These are phyloP conservation scores for Sorex fumeus DNA, from an alignment of 2,113 vertebrate genomes.

Conservation along the genomic window DNA sequence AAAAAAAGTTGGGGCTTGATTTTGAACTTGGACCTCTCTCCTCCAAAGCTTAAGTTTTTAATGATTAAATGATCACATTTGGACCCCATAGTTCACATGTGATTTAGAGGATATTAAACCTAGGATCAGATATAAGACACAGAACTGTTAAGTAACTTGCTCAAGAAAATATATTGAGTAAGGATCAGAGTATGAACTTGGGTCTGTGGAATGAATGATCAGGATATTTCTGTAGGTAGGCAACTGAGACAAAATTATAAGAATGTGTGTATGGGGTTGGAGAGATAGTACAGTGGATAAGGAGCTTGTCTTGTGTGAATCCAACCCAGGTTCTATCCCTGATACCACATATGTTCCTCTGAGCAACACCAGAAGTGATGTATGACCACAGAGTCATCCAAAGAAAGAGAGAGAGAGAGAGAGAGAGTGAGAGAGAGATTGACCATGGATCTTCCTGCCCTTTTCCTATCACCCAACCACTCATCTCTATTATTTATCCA, in stretches of 20 bases:
- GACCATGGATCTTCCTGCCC: background rate
- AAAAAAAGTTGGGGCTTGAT: constrained; percentile 30
- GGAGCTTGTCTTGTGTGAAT: too few species aligned
- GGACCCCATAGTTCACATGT: background rate
- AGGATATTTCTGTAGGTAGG: background rate
- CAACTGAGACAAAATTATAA: background rate
- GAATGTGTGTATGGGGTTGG: too few species aligned
- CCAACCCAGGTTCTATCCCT: too few species aligned
- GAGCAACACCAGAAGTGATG: background rate
- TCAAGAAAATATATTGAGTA: background rate
- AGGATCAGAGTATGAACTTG: background rate
- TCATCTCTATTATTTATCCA: background rate
- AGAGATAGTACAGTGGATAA: too few species aligned
- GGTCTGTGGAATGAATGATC: background rate
- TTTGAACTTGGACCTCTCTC: constrained; percentile 16
- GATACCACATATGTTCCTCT: too few species aligned
- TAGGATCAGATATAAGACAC: constrained; percentile 1
- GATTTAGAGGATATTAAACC: background rate
- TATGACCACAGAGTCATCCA: background rate
- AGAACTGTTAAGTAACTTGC: background rate
- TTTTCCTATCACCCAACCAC: background rate
- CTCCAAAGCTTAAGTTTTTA: background rate
- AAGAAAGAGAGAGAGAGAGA: background rate
- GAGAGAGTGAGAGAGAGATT: too few species aligned
- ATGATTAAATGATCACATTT: background rate